These are phyloP conservation scores for Lycophotia porphyrea DNA, from an alignment of 2,888 invertebrate genomes.

Conservation along the genomic window DNA sequence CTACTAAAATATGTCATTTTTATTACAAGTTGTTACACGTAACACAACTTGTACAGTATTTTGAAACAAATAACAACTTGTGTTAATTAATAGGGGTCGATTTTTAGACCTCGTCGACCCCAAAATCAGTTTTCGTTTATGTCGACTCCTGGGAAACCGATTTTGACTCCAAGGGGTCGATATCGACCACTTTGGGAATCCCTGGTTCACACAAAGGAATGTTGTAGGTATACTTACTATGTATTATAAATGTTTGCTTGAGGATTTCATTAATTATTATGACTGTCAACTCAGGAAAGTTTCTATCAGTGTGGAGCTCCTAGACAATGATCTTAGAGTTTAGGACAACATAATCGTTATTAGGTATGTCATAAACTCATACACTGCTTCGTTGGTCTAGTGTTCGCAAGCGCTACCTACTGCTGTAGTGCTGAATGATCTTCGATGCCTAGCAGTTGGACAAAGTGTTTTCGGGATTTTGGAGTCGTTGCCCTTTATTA, in stretches of 20 bases:
- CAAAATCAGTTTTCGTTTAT: too few relatives aligned
- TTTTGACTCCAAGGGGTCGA: too few relatives aligned
- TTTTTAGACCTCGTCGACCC: too few relatives aligned
- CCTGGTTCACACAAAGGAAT: slow-evolving; percentile 11
- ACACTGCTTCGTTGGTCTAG: background rate
- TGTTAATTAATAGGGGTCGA: too few relatives aligned
- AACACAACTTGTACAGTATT: too few relatives aligned
- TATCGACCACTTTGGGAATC: too few relatives aligned
- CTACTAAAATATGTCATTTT: too few relatives aligned
- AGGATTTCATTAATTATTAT: slow-evolving; percentile 23
- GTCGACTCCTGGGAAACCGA: too few relatives aligned
- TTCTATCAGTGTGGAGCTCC: background rate
- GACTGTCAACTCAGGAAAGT: slow-evolving; percentile 14
- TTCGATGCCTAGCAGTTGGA: background rate
- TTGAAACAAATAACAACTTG: too few relatives aligned
- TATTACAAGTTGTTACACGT: too few relatives aligned
- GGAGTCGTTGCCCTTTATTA: background rate
- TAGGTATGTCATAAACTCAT: too few relatives aligned
- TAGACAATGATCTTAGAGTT: too few relatives aligned
- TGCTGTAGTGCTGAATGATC: background rate
- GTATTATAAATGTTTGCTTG: slow-evolving; percentile 2
- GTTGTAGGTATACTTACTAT: background rate
- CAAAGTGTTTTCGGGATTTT: background rate
- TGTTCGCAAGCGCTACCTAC: background rate
- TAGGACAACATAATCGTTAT: background rate